Evolutionary conservation across 1,140 invertebrate genomes (phyloP), one percentile per base, ranked within the genome.

Genomic region (Apis mellifera): DNA sequence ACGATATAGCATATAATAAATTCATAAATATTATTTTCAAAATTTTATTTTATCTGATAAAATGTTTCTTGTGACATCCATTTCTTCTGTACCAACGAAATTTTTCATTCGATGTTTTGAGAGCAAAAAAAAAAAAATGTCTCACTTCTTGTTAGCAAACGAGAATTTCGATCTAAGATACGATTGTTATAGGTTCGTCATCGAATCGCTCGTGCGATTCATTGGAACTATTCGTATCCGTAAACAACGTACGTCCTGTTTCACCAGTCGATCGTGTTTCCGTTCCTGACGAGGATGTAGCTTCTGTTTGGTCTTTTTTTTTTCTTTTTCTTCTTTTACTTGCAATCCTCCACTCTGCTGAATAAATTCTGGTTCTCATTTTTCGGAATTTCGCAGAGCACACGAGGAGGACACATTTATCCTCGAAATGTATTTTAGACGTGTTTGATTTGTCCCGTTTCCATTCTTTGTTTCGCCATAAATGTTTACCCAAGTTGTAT

Each of bases 201-300:
- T 50, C 72, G 77, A 76, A 64, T 70, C 60, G 26, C 23, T 52
- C 57, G 78, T 66, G 64, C 75, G 75, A 80, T 79, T 85, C 66
- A 82, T 85, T 75, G 65, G 26, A 15, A 57, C 60, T 70, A 32
- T 48, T 48, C 32, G 57, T 55, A 32, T 62, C 80, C 76, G 82
- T 84, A 88, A 88, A 88, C 82, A 84, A 86, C 66, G 59, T 60
- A 62, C 42, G 78, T 70, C 32, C 78, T 75, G 55, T 62, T 77
- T 52, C 62, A 65, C 72, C 73, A 62, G 57, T 80, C 75, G 60
- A 74, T 82, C 70, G 66, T 80, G 69, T 72, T 84, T 86, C 84
- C 87, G 77, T 48, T 76, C 32, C 48, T 75, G 50, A 79, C 54
- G 57, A 71, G 55, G 48, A 76, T 54, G 52, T 69, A 42, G 21